Conservation (phyloP, 2,113 vertebrate genomes). For the Pollimyrus isidori region DNA sequence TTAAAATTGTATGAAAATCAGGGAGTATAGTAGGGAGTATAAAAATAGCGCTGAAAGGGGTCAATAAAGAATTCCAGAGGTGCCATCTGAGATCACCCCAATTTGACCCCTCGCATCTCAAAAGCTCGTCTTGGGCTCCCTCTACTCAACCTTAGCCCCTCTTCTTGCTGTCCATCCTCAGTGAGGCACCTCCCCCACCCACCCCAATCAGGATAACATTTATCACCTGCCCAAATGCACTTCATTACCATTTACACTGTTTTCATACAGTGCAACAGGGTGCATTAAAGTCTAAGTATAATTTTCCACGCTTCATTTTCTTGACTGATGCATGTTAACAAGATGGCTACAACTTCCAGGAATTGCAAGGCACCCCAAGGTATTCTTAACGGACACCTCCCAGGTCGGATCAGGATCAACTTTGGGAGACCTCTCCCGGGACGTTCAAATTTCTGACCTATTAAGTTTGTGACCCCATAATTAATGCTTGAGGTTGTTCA, state of each 20-base stretch:
- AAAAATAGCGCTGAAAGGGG: neutral
- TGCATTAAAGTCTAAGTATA: neutral
- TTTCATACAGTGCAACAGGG: neutral
- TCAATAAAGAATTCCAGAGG: neutral
- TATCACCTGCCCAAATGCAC: neutral
- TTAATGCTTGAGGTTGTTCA: conserved; percentile 3
- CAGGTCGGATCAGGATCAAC: neutral
- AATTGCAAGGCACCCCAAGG: neutral
- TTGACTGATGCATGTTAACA: neutral
- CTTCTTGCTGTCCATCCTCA: neutral
- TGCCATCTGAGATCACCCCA: neutral
- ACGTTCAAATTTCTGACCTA: conserved; percentile 10
- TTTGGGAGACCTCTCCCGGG: neutral
- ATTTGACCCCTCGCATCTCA: neutral
- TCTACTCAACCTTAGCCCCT: neutral
- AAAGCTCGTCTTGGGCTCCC: neutral
- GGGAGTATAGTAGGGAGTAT: neutral
- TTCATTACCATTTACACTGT: neutral
- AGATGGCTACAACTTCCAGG: neutral
- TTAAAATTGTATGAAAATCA: neutral
- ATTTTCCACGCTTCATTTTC: neutral
- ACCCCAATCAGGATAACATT: neutral
- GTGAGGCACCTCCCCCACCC: neutral
- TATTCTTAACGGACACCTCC: neutral
- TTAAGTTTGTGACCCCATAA: conserved; percentile 13